A percentile compares a stretch with the other conserved stretches of the same genome.
These are phyloP conservation scores for Alsophila aescularia DNA, from an alignment of 2,888 invertebrate genomes.

Conservation along the genomic window DNA sequence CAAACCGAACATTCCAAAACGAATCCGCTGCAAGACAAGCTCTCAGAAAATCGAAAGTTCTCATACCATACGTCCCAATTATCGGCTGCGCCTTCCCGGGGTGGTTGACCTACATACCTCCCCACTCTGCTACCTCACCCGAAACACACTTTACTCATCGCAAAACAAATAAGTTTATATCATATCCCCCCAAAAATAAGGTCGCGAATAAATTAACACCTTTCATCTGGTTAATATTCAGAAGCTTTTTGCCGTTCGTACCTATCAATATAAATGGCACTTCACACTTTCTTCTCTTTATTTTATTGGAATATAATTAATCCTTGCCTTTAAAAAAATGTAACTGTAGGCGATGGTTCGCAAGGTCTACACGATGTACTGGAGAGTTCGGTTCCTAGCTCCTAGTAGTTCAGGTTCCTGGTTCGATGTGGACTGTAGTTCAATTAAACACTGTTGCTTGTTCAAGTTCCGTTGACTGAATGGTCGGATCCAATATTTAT, in stretches of 20 bases:
- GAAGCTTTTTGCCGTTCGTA: slow-evolving; percentile 50
- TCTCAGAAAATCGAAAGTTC: slow-evolving; percentile 26
- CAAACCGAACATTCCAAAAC: slow-evolving; percentile 1
- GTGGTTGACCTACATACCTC: slow-evolving; percentile 60
- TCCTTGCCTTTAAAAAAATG: slow-evolving; percentile 5
- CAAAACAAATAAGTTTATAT: slow-evolving; percentile 36
- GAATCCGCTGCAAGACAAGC: slow-evolving; percentile 5
- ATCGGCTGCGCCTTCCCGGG: slow-evolving; percentile 50
- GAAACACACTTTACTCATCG: slow-evolving; percentile 26
- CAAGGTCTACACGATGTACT: too few relatives aligned
- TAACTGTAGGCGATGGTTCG: too few relatives aligned
- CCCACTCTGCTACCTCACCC: slow-evolving; percentile 34
- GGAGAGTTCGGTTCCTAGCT: too few relatives aligned
- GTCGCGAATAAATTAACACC: slow-evolving; percentile 34
- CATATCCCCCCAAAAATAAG: slow-evolving; percentile 45
- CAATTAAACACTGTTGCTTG: too few relatives aligned
- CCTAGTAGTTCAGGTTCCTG: too few relatives aligned
- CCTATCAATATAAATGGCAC: slow-evolving; percentile 53
- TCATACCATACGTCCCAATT: slow-evolving; percentile 52
- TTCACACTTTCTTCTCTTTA: slow-evolving; percentile 37
- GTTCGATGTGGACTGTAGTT: too few relatives aligned
- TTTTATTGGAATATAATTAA: slow-evolving; percentile 21
- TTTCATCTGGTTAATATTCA: slow-evolving; percentile 49
- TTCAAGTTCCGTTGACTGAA: too few relatives aligned
- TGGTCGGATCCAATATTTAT: too few relatives aligned